Conservation (phyloP, 92 coral and sea anemone genomes). For the Bergia sp. region DNA sequence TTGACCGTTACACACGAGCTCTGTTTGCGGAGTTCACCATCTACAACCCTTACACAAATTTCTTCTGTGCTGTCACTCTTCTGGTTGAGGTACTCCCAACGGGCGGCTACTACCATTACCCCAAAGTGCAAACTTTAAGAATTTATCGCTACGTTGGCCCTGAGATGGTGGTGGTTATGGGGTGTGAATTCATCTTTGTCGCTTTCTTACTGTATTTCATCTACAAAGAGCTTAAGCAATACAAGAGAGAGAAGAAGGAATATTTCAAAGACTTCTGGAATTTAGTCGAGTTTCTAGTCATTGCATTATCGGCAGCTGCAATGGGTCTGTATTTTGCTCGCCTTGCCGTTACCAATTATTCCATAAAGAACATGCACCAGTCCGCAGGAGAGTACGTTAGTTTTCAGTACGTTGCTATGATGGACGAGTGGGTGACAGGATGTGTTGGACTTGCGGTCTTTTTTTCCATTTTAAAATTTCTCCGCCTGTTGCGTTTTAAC, state of each 20-base stretch:
- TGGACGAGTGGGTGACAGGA: conserved; percentile 94
- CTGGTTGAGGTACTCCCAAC: conserved; percentile 77
- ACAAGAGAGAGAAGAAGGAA: conserved; percentile 62
- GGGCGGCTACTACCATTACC: conserved; percentile 72
- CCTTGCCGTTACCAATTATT: conserved; percentile 55
- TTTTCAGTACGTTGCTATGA: conserved; percentile 87
- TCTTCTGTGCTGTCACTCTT: conserved; percentile 81
- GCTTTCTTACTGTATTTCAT: conserved; percentile 74
- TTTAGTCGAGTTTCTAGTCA: conserved; percentile 81
- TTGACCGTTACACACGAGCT: conserved; percentile 83
- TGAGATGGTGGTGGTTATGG: conserved; percentile 90
- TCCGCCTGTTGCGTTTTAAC: conserved; percentile 90
- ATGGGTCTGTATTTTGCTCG: conserved; percentile 57
- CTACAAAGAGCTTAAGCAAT: conserved; percentile 70
- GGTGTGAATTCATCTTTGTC: conserved; percentile 79
- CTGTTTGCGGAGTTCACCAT: conserved; percentile 82
- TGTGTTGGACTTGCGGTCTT: conserved; percentile 89
- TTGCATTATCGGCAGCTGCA: conserved; percentile 66
- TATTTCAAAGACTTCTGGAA: conserved; percentile 88
- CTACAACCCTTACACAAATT: conserved; percentile 83
- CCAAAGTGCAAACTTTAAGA: conserved; percentile 76
- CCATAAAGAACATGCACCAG: conserved; percentile 69
- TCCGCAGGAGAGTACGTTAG: conserved; percentile 45
- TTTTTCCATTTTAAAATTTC: conserved; percentile 86
- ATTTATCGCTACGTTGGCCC: conserved; percentile 90